These are phyloP conservation scores for Pogonomyrmex barbatus DNA, from an alignment of 1,140 invertebrate species.

Conservation along the genomic window DNA sequence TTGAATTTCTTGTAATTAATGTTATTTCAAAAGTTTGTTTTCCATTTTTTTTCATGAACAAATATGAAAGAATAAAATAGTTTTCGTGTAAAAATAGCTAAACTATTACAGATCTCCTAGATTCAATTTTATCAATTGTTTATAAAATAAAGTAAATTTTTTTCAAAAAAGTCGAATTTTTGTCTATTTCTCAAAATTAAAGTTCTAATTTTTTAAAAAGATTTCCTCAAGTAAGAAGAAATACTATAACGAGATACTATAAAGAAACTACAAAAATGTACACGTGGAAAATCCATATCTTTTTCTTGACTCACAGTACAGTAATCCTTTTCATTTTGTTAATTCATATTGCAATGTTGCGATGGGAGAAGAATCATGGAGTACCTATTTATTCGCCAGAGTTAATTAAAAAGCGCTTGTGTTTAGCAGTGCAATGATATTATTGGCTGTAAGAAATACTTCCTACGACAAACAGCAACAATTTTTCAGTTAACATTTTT, in stretches of 20 bases:
- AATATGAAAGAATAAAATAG: neutral
- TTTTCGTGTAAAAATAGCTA: neutral
- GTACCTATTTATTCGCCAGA: slow-evolving; percentile 7
- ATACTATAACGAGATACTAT: slow-evolving; percentile 3
- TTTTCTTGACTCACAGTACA: slow-evolving; percentile 18
- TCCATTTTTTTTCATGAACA: neutral
- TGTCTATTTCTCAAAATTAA: neutral
- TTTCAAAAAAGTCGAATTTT: neutral
- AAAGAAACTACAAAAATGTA: neutral
- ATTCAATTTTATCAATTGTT: neutral
- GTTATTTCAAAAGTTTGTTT: neutral
- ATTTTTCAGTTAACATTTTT: neutral
- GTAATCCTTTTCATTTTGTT: slow-evolving; percentile 51
- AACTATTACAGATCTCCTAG: neutral
- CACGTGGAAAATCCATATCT: neutral
- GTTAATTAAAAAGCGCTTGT: slow-evolving; percentile 42
- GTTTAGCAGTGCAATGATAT: neutral
- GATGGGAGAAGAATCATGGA: slow-evolving; percentile 15
- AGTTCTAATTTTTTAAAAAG: neutral
- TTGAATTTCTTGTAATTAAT: no score
- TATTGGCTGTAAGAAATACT: neutral
- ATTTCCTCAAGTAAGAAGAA: neutral
- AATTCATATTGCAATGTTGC: slow-evolving; percentile 26
- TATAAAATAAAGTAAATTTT: neutral
- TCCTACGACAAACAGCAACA: neutral